Percentiles rank a stretch among this genome's conserved stretches.
Conservation (phyloP, 2,888 invertebrate genomes). For the Zeuzera pyrina region DNA sequence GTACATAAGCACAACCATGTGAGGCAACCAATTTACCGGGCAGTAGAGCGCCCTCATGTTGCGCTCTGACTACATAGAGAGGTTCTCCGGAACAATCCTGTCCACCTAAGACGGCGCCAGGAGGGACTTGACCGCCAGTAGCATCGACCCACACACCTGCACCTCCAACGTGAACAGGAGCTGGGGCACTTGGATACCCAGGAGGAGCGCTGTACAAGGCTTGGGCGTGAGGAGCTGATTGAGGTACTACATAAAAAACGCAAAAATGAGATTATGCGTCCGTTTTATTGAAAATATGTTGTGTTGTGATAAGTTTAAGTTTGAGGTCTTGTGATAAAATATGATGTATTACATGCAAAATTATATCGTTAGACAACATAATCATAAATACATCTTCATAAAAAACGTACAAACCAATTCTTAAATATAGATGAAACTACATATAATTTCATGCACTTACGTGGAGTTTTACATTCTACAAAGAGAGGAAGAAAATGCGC, state of each 20-base stretch:
- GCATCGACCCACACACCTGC: constrained; percentile 74
- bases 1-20: constrained; percentile 83
- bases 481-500: constrained; percentile 1
- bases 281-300: too few relatives aligned
- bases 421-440: too few relatives aligned
- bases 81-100: constrained; percentile 72
- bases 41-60: constrained; percentile 83
- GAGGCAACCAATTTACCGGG: constrained; percentile 87
- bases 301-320: too few relatives aligned
- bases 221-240: constrained; percentile 48
- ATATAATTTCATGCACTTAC: too few relatives aligned
- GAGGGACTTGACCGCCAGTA: constrained; percentile 76
- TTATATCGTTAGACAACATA: too few relatives aligned
- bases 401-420: too few relatives aligned
- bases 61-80: constrained; percentile 80
- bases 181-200: constrained; percentile 26
- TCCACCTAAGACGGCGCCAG: constrained; percentile 80
- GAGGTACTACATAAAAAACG: constrained; percentile 24
- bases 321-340: too few relatives aligned
- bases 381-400: too few relatives aligned
- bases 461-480: too few relatives aligned
- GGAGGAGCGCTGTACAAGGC: constrained; percentile 45
- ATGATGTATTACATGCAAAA: too few relatives aligned
- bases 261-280: too few relatives aligned
- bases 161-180: constrained; percentile 24